Evolutionary conservation across 2,888 invertebrate genomes (phyloP), one percentile per base, ranked within the genome.

Genomic region (Phalangium opilio): DNA sequence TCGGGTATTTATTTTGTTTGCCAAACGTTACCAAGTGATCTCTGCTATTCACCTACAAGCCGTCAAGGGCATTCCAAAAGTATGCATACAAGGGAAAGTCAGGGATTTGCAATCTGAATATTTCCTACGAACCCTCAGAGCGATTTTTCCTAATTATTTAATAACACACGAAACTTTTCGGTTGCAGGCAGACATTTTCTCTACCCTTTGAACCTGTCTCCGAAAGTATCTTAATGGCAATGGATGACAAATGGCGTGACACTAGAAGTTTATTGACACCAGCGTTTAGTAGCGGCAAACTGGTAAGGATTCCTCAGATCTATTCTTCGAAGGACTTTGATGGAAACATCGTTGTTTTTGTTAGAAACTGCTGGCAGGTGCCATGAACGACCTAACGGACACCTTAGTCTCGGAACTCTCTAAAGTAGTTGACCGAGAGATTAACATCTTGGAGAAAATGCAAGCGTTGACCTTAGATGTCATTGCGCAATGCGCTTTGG

Each of bases 381-480:
- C 65, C 27, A 66, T 72, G 50, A 64, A 64, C 44, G 59, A 63
- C n/a, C 63, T 65, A 40, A 63, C 67, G 11, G 57, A 63, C 33
- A 60, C 62, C 17, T 61, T 69, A n/a, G 48, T 68, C 27, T 53
- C 60, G 1, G 60, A 65, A 12, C 55, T 71, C 17, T 58, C 60
- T 5, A 56, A 62, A n/a, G 56, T 61, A 12, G 54, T 57, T 2
- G 55, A 56, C 3, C 56, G 60, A 45, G 51, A 59, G 4, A 60
- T 70, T 38, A 66, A 71, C 47, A 64, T 69, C 27, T 63, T 67
- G 50, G 60, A 62, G 60, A 45, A 64, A 2, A 68, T 67, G 50
- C 69, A 71, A 57, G 65, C 68, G 2, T 59, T 71, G 17, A 70
- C 73, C 1, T 62, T 73, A 50, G 70, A 72, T 50, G 66, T 70